Evolutionary conservation across 2,797 vertebrate species (phyloP), one percentile per base, ranked within the genome.

Genomic region (Picus viridis): DNA sequence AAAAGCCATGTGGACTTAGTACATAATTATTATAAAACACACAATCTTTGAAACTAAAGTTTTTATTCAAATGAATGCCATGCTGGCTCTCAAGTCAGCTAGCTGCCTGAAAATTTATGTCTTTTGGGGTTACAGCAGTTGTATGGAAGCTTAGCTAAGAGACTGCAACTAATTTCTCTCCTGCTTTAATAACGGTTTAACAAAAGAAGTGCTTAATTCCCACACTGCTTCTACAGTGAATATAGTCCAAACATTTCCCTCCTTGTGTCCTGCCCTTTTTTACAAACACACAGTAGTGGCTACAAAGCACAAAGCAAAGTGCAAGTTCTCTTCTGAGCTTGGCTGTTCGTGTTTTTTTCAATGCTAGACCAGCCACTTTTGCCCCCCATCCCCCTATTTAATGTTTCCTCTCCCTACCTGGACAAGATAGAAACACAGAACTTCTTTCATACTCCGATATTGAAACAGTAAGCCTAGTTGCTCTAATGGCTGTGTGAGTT

Each of bases 301-400:
- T 92, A 74, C 29, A 65, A 90, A 92, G 58, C 43, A 80, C 91
- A 90, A 94, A 94, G 77, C 77, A 84, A 71, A 95, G 62, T 14
- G n/a, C 41, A 81, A 91, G 27, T 34, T 87, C 51, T 82, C 54
- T 71, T 91, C 72, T 30, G 36, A 84, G 10, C 24, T 73, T 74
- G 64, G 41, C 83, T 80, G 71, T 32, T 80, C 23, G 36, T 32
- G 32, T 22, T 82, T 74, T 67, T 67, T 64, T 79, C 74, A 61
- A 23, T 71, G 68, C 74, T 88, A 67, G n/a, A 79, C 19, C n/a
- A 70, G 61, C 19, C 57, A 57, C 10, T 82, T 84, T 53, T 62
- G 61, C 79, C 29, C n/a, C 32, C 63, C 2, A 0, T 51, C 6
- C 54, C 8, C 24, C 62, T 75, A 49, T 63, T 76, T 32, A 85